Percentiles rank a stretch among this genome's conserved stretches.
Evolutionary conservation across 1,140 invertebrate genomes (phyloP).

Genomic region (Magallana ariakensis): DNA sequence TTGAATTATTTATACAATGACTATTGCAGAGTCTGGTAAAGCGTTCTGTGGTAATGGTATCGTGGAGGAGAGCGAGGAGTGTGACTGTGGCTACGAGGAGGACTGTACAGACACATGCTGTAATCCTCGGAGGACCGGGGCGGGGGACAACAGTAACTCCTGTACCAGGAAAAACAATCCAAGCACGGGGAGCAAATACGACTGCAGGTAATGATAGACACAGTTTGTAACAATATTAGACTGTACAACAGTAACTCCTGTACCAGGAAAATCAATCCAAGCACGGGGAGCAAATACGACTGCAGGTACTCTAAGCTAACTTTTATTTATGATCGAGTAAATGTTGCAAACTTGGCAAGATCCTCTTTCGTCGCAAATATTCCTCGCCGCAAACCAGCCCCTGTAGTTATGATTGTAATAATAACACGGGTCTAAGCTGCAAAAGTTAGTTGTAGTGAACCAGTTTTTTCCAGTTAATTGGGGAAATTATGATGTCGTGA

Average conservation of each 20-base stretch:
- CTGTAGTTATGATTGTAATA: no score
- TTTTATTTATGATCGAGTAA: no score
- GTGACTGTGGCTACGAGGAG: slow-evolving; percentile 97
- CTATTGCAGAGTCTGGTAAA: slow-evolving; percentile 88
- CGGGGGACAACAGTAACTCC: neutral
- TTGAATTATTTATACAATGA: no score
- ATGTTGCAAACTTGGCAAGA: no score
- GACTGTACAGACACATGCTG: slow-evolving; percentile 94
- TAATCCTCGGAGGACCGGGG: slow-evolving; percentile 84
- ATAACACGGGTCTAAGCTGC: no score
- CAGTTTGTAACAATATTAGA: neutral
- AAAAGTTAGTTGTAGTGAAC: no score
- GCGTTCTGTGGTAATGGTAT: slow-evolving; percentile 99
- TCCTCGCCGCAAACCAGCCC: no score
- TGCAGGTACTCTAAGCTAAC: no score
- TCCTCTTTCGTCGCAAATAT: no score
- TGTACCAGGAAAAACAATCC: slow-evolving; percentile 44
- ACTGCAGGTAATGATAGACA: neutral
- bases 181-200: neutral
- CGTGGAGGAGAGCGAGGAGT: slow-evolving; percentile 97
- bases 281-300: neutral
- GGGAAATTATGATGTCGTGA: no score
- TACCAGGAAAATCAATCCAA: slow-evolving; percentile 33
- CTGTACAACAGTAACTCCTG: neutral
- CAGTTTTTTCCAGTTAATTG: no score